phyloP scores from a whole-genome alignment of 2,888 invertebrate genomes.

The Pseudeuparius sepicola region DNA sequence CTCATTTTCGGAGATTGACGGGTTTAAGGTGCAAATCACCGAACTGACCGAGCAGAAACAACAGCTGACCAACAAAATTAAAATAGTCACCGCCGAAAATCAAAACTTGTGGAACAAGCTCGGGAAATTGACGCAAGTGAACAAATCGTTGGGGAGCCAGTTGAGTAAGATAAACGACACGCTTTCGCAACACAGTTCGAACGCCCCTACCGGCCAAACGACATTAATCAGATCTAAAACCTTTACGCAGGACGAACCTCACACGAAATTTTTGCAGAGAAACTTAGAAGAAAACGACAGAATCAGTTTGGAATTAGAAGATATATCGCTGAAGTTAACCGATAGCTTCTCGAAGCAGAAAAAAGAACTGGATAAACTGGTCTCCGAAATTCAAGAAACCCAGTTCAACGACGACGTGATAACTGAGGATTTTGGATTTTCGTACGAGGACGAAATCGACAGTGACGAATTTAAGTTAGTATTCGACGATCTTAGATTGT shows the following conservation, averaged over 20 bases:
- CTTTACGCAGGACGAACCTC: slow-evolving; percentile 58
- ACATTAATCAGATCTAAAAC: slow-evolving; percentile 47
- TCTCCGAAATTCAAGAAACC: slow-evolving; percentile 55
- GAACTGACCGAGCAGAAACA: slow-evolving; percentile 65
- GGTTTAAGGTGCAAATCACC: slow-evolving; percentile 38
- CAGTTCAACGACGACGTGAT: slow-evolving; percentile 47
- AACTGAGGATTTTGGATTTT: slow-evolving; percentile 52
- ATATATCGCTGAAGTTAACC: slow-evolving; percentile 62
- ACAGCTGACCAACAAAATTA: slow-evolving; percentile 65
- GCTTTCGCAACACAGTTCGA: slow-evolving; percentile 38
- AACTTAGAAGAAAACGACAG: slow-evolving; percentile 39
- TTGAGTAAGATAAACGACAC: slow-evolving; percentile 45
- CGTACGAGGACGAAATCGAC: slow-evolving; percentile 51
- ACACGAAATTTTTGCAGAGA: slow-evolving; percentile 44
- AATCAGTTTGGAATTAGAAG: slow-evolving; percentile 61
- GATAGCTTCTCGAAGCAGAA: slow-evolving; percentile 61
- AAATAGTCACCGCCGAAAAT: slow-evolving; percentile 75
- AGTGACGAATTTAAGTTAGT: slow-evolving; percentile 55
- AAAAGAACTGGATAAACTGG: slow-evolving; percentile 53
- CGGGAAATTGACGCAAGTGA: slow-evolving; percentile 51
- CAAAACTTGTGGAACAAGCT: slow-evolving; percentile 69
- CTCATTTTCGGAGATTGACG: slow-evolving; percentile 27
- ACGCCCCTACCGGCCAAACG: neutral
- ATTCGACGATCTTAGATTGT: slow-evolving; percentile 49
- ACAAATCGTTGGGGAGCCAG: slow-evolving; percentile 44